Evolutionary conservation across 2,113 vertebrate species (phyloP).

Genomic region (Crocuta crocuta): DNA sequence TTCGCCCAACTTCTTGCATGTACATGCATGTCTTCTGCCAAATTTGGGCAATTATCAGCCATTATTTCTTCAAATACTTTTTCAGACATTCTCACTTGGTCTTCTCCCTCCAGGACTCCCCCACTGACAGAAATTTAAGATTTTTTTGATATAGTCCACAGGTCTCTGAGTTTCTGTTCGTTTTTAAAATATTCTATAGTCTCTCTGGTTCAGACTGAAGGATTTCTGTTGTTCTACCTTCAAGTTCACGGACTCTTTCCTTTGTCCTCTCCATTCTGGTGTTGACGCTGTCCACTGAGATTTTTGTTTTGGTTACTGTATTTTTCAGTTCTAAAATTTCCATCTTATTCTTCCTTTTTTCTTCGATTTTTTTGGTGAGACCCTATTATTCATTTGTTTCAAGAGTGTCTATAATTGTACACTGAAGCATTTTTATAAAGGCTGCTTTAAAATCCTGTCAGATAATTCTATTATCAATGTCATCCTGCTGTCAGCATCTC

Average conservation of each 20-base stretch:
- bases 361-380: not conserved
- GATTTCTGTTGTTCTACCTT: not conserved
- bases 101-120: not conserved
- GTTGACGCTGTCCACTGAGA: not conserved
- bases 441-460: conserved; percentile 10
- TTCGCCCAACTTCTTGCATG: not conserved
- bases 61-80: conserved; percentile 38
- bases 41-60: not conserved
- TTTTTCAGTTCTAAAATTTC: conserved; percentile 19
- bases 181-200: not conserved
- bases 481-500: not conserved
- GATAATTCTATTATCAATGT: conserved; percentile 15
- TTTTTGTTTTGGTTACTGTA: not conserved
- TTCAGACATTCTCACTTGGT: not conserved
- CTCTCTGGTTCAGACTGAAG: not conserved
- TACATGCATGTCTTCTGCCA: not conserved
- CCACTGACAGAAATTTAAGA: not conserved
- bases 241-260: not conserved
- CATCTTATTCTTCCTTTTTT: not conserved
- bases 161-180: not conserved
- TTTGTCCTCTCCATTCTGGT: conserved; percentile 10
- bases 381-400: not conserved
- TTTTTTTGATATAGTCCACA: not conserved
- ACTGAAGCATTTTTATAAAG: not conserved
- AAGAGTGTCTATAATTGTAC: not conserved